These are phyloP conservation scores for Hermaeophaga mercurialis DNA, from an alignment of 2,888 invertebrate species.

Conservation along the genomic window DNA sequence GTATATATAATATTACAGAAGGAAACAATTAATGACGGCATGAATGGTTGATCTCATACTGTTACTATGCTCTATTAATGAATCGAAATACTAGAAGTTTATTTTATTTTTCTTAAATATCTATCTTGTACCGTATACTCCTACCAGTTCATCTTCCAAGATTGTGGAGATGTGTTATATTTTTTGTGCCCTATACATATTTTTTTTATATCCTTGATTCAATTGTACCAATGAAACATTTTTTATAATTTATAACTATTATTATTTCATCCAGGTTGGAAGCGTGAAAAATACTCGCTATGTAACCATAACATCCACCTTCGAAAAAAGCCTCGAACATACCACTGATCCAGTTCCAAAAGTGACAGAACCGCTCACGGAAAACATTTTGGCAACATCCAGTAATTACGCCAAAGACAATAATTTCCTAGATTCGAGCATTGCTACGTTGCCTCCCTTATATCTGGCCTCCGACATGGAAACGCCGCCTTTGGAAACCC, in stretches of 20 bases:
- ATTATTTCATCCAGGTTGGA: conserved; percentile 69
- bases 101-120: too few relatives aligned
- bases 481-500: conserved; percentile 85
- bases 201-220: too few relatives aligned
- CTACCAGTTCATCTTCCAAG: too few relatives aligned
- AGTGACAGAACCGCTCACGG: conserved; percentile 78
- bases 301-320: conserved; percentile 85
- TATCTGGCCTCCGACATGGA: conserved; percentile 76
- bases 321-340: conserved; percentile 76
- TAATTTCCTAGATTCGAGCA: conserved; percentile 73
- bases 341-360: conserved; percentile 61
- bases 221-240: too few relatives aligned
- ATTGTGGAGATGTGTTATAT: too few relatives aligned
- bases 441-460: conserved; percentile 83
- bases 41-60: too few relatives aligned
- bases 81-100: too few relatives aligned
- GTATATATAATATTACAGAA: too few relatives aligned
- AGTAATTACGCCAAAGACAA: conserved; percentile 73
- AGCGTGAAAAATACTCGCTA: conserved; percentile 85
- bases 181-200: too few relatives aligned
- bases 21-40: too few relatives aligned
- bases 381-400: conserved; percentile 83
- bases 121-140: too few relatives aligned
- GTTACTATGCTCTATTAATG: too few relatives aligned
- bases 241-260: neutral